Evolutionary conservation across 2,797 vertebrate species (phyloP).

Genomic region (Sebastes diaconus): DNA sequence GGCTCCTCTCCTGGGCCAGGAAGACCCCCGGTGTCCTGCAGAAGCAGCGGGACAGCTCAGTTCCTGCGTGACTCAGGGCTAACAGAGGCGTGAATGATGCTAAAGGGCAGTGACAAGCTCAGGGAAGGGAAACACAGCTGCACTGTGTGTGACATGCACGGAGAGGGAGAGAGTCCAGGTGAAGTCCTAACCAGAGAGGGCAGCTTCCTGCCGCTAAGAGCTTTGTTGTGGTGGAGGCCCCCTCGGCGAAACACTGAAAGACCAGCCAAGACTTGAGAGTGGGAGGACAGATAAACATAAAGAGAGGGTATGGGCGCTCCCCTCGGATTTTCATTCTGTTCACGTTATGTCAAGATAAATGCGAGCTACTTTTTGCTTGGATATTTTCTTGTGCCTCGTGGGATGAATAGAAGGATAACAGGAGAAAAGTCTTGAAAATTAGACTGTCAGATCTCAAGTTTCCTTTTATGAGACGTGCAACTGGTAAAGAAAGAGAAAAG

Average conservation of each 20-base stretch:
- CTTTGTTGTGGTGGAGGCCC: constrained; percentile 32
- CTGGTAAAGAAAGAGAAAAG: constrained; percentile 6
- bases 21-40: constrained; percentile 88
- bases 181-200: constrained; percentile 51
- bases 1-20: constrained; percentile 85
- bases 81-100: constrained; percentile 69
- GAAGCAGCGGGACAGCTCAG: constrained; percentile 56
- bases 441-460: constrained; percentile 10
- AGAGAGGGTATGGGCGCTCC: background rate
- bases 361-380: constrained; percentile 18
- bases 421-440: constrained; percentile 6
- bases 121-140: constrained; percentile 39
- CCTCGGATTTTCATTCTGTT: constrained; percentile 32
- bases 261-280: constrained; percentile 23
- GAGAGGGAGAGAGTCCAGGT: constrained; percentile 40
- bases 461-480: background rate
- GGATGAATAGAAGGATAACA: constrained; percentile 21
- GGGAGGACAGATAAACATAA: constrained; percentile 17
- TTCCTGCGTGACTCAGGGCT: constrained; percentile 62
- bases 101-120: constrained; percentile 67
- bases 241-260: constrained; percentile 42
- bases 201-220: constrained; percentile 44
- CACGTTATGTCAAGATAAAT: constrained; percentile 27
- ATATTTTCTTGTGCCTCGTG: background rate
- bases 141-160: constrained; percentile 42